phyloP scores from a whole-genome alignment of 1,140 invertebrate species.

The Eupeodes corollae region DNA sequence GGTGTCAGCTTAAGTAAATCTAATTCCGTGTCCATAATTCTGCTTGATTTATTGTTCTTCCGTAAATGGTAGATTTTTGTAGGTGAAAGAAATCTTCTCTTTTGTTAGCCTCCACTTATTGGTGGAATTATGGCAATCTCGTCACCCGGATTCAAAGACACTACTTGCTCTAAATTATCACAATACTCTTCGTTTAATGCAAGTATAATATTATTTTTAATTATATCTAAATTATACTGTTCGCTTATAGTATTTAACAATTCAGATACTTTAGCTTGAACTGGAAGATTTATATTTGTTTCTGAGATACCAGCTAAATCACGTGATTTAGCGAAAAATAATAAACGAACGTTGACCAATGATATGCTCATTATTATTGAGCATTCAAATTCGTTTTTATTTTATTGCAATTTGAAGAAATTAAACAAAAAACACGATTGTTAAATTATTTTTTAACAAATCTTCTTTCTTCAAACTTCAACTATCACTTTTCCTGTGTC shows the following conservation, averaged over 20 bases:
- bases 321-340: conserved; percentile 80
- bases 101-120: conserved; percentile 63
- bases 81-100: not conserved
- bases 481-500: no score
- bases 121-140: conserved; percentile 79
- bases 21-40: conserved; percentile 21
- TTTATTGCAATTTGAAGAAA: no score
- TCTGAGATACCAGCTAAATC: conserved; percentile 58
- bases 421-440: no score
- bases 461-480: no score
- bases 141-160: conserved; percentile 53
- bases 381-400: not conserved
- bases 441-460: no score
- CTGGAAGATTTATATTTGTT: conserved; percentile 40
- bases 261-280: conserved; percentile 40
- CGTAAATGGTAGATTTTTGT: no score
- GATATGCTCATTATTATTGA: not conserved
- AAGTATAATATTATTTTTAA: conserved; percentile 59
- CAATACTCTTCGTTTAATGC: conserved; percentile 72
- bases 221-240: conserved; percentile 52
- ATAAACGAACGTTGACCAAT: conserved; percentile 47
- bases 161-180: conserved; percentile 39
- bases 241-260: conserved; percentile 48
- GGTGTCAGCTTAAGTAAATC: conserved; percentile 56
- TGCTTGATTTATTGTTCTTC: not conserved